A percentile compares a stretch with the other conserved stretches of the same genome.
These are phyloP conservation scores for Scyliorhinus canicula DNA, from an alignment of 2,797 vertebrate genomes.

Conservation along the genomic window DNA sequence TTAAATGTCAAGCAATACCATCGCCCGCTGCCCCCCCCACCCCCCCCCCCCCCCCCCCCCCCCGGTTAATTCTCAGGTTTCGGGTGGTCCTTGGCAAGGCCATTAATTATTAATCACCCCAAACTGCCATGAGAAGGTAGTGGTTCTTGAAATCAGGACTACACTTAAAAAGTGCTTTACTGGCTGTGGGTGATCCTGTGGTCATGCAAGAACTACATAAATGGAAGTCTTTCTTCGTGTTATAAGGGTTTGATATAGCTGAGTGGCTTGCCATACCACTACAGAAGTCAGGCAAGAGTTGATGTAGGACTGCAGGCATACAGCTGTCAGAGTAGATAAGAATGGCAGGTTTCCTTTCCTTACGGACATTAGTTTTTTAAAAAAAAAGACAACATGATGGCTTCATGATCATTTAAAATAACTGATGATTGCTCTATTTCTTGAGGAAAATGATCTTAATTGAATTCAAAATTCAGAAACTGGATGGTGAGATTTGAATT, in stretches of 20 bases:
- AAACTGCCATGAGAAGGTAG: neutral
- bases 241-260: neutral
- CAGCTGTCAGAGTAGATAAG: rapidly evolving
- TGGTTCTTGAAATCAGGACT: neutral
- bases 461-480: neutral
- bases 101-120: neutral
- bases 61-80: neutral
- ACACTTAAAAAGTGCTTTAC: neutral
- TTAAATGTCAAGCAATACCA: neutral
- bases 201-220: neutral
- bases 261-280: neutral
- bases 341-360: neutral
- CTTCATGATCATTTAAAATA: neutral
- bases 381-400: neutral
- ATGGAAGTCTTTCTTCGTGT: neutral
- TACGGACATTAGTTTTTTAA: neutral
- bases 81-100: neutral
- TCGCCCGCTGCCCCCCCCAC: neutral
- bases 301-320: neutral
- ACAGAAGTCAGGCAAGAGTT: neutral
- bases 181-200: neutral
- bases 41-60: no score
- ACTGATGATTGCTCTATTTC: neutral
- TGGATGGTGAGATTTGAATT: neutral
- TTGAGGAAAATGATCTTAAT: neutral